Evolutionary conservation across 37 sponge, comb jelly and placozoan species (phyloP).

Genomic region (Mnemiopsis leidyi): DNA sequence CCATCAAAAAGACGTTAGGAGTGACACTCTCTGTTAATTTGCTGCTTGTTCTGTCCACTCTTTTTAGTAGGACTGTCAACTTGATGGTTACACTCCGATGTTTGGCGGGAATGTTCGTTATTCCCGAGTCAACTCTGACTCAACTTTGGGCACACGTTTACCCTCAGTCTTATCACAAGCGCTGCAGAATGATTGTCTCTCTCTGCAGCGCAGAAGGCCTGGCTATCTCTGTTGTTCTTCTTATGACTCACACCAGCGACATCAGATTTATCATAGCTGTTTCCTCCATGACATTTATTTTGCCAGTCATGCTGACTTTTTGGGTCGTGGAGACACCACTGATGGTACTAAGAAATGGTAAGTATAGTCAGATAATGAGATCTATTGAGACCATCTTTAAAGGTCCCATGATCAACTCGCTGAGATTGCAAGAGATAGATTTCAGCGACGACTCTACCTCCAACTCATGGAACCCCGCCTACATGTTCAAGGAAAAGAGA

Average conservation of each 20-base stretch:
- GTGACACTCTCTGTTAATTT: background rate
- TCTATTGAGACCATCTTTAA: background rate
- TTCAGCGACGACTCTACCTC: slow-evolving; percentile 11
- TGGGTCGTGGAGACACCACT: slow-evolving; percentile 38
- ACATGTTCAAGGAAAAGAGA: background rate
- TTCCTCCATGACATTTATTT: background rate
- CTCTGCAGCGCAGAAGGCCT: background rate
- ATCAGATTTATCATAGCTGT: background rate
- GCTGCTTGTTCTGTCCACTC: background rate
- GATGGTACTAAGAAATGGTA: slow-evolving; percentile 17
- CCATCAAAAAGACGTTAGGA: background rate
- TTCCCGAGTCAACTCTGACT: slow-evolving; percentile 16
- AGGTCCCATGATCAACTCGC: background rate
- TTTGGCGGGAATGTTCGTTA: background rate
- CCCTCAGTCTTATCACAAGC: background rate
- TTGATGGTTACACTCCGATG: background rate
- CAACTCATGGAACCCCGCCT: slow-evolving; percentile 7
- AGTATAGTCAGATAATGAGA: slow-evolving; percentile 15
- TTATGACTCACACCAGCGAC: background rate
- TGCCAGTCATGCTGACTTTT: background rate
- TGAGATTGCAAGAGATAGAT: slow-evolving; percentile 42
- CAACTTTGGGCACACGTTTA: slow-evolving; percentile 29
- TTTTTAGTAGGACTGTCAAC: background rate
- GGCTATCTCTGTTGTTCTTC: background rate
- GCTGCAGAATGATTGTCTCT: background rate